Base-by-base conservation (phyloP, 2,888 invertebrate species). In the Agrochola lota region DNA sequence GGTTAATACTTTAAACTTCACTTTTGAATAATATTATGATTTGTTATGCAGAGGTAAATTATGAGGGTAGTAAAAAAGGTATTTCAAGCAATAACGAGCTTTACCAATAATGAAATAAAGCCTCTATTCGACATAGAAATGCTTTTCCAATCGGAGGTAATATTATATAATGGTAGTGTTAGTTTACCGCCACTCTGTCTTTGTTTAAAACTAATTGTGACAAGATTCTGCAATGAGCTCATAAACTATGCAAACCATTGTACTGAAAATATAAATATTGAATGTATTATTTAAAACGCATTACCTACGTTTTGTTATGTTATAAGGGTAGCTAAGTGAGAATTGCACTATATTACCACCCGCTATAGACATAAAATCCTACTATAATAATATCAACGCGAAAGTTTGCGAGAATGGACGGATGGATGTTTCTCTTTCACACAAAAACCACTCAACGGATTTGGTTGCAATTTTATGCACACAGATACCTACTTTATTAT, bases 151-250 rank as follows among this genome's bases (percentile, higher is more conserved):
- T 26, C 20, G 46, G 69, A 75, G 77, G 77, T 87, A 83, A 82
- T 81, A 78, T 86, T 85, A 90, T 91, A 88, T 91, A 88, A 84
- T 84, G 91, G 91, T 90, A 88, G 91, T 92, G 83, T 92, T 85
- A 85, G 79, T 81, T 92, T 91, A 92, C 92, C 88, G 83, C 71
- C 83, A 85, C 87, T 91, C 85, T 86, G 78, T 77, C 74, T 80
- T 78, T 77, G 83, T 88, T 83, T n/a, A 55, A 11, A 55, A 84
- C 85, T 82, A 85, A 90, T 83, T 62, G 79, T 73, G 71, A 83
- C 77, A 71, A 74, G 52, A 71, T 59, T 72, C 66, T 64, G 78
- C 76, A 71, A 80, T 62, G 67, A 64, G 35, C 20, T 74, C 73
- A 66, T 78, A 80, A 78, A 77, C 74, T 82, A 78, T 78, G 69